phyloP scores from a whole-genome alignment of 92 coral and sea anemone species.

The Montipora capitata region DNA sequence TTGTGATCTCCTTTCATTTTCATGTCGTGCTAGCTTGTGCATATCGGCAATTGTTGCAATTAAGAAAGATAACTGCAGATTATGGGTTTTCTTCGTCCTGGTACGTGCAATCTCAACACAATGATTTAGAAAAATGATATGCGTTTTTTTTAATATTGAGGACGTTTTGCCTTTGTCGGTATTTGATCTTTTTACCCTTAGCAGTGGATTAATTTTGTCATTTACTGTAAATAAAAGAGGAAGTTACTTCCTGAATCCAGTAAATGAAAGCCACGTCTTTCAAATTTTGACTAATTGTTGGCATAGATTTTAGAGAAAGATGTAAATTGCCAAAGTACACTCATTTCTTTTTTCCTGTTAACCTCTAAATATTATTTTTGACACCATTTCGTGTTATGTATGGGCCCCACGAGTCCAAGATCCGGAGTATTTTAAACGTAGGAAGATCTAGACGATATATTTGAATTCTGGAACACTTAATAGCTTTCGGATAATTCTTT shows the following conservation, averaged over 20 bases:
- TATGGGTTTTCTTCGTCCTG: neutral
- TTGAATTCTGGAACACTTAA: neutral
- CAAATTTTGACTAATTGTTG: slow-evolving; percentile 6
- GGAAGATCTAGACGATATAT: neutral
- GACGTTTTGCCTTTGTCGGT: slow-evolving; percentile 20
- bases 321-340: slow-evolving; percentile 4
- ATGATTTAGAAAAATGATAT: neutral
- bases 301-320: slow-evolving; percentile 6
- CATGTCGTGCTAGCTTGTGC: neutral
- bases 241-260: neutral
- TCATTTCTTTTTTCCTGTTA: neutral
- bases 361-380: neutral
- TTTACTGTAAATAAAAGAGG: neutral
- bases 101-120: neutral
- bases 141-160: slow-evolving; percentile 11
- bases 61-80: neutral
- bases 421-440: neutral
- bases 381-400: neutral
- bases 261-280: neutral
- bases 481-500: neutral
- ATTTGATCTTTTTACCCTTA: neutral
- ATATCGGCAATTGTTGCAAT: slow-evolving; percentile 27
- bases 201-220: neutral
- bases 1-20: neutral
- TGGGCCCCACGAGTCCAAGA: neutral